Conservation (phyloP, 2,888 invertebrate species). For the Polietes domitor region DNA sequence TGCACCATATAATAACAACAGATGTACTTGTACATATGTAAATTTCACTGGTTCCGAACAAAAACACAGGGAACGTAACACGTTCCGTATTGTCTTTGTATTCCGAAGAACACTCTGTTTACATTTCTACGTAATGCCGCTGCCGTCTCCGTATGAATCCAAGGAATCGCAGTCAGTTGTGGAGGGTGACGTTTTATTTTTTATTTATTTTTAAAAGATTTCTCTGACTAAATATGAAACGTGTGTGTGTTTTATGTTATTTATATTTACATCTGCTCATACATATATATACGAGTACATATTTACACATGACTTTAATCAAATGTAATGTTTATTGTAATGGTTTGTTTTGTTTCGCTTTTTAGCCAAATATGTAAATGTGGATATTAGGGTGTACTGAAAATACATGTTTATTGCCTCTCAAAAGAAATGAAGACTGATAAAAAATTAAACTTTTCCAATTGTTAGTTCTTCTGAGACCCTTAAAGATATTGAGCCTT, state of each 20-base stretch:
- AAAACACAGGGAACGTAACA: not conserved
- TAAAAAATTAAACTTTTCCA: too few relatives aligned
- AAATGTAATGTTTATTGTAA: not conserved
- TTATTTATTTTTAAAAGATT: not conserved
- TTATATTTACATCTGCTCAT: not conserved
- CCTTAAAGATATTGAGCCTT: too few relatives aligned
- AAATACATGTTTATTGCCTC: too few relatives aligned
- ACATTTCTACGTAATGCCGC: not conserved
- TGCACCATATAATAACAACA: not conserved
- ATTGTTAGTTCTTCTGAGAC: too few relatives aligned
- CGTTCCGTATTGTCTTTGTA: not conserved
- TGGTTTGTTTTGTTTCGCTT: too few relatives aligned
- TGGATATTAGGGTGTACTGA: too few relatives aligned
- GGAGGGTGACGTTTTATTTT: not conserved
- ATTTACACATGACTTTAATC: not conserved
- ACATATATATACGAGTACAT: too few relatives aligned
- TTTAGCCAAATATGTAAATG: not conserved
- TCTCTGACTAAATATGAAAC: slow-evolving; percentile 4
- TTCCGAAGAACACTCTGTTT: not conserved
- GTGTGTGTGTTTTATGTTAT: not conserved
- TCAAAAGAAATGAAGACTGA: too few relatives aligned
- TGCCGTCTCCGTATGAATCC: not conserved
- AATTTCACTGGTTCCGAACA: not conserved
- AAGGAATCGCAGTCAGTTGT: not conserved
- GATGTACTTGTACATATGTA: not conserved